Evolutionary conservation across 2,113 vertebrate species (phyloP), one percentile per base, ranked within the genome.

Genomic region (Aldabrachelys gigantea): DNA sequence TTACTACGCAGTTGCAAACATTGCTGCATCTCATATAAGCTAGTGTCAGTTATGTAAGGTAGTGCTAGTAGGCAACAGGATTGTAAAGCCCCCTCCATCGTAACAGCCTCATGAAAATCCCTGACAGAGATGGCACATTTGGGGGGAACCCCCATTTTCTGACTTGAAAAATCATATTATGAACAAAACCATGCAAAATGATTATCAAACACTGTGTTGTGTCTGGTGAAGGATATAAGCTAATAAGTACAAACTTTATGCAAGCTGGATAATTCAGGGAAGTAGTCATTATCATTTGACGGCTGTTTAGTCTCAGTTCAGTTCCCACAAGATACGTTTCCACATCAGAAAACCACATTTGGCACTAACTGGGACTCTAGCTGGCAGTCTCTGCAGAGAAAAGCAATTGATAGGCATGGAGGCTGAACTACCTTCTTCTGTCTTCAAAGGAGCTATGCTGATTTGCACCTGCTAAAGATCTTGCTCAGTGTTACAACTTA

Each of bases 21-120:
- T 44, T 22, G 80, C 44, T 69, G 54, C 13, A 69, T 4, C 29
- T 76, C 0, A 0, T 0, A 80, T 53, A 50, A 38, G 81, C 2
- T 54, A 24, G 53, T 79, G 91, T 85, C 89, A 79, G 69, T 56
- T 31, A 11, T 27, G 25, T 80, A 29, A 89, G n/a, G 25, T 54
- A 56, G 4, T 27, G 52, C 11, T n/a, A 29, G 21, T 29, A 69
- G 44, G 31, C 49, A 35, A 84, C 88, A 4, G 19, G 12, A 13
- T 91, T 91, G 29, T 83, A 9, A 56, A 78, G 53, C 0, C 31
- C 76, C 79, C 89, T 16, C 52, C 7, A 9, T 1, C 54, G 9
- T 44, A 62, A 12, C 1, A 85, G 12, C 14, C 35, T 76, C 35
- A 82, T 84, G 59, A 93, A 87, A 87, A 72, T 53, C 59, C 54